phyloP scores from a whole-genome alignment of 2,888 invertebrate genomes.

The Apodemia zela region DNA sequence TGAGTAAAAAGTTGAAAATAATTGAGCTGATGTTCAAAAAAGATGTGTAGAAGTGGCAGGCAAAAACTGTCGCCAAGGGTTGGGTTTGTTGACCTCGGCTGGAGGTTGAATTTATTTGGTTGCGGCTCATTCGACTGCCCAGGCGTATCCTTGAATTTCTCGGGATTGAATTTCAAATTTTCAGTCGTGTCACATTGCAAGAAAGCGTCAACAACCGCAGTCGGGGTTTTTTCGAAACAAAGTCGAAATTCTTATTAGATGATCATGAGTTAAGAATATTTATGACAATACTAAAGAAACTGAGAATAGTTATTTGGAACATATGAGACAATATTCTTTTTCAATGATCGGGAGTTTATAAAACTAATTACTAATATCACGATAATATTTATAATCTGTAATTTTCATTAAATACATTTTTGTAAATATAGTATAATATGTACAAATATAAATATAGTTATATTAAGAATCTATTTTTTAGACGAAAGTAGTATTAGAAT shows the following conservation, averaged over 20 bases:
- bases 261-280: background rate
- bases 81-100: constrained; percentile 56
- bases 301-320: too few relatives aligned
- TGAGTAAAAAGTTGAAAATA: constrained; percentile 70
- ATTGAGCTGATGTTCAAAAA: constrained; percentile 64
- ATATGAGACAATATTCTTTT: too few relatives aligned
- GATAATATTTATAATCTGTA: too few relatives aligned
- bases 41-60: constrained; percentile 60
- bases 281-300: too few relatives aligned
- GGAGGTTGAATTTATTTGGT: constrained; percentile 59
- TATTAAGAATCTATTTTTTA: too few relatives aligned
- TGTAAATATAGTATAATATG: too few relatives aligned
- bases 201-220: constrained; percentile 50
- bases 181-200: constrained; percentile 62
- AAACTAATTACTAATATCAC: too few relatives aligned
- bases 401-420: too few relatives aligned
- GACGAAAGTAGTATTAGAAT: too few relatives aligned
- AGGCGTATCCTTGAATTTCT: constrained; percentile 58
- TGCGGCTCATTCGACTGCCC: constrained; percentile 43
- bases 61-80: constrained; percentile 69
- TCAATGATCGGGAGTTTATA: too few relatives aligned
- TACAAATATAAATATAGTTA: too few relatives aligned
- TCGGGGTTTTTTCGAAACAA: constrained; percentile 32
- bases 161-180: constrained; percentile 76
- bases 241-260: constrained; percentile 26